Evolutionary conservation across 1,140 invertebrate genomes (phyloP).

Genomic region (Acromyrmex heyeri): DNA sequence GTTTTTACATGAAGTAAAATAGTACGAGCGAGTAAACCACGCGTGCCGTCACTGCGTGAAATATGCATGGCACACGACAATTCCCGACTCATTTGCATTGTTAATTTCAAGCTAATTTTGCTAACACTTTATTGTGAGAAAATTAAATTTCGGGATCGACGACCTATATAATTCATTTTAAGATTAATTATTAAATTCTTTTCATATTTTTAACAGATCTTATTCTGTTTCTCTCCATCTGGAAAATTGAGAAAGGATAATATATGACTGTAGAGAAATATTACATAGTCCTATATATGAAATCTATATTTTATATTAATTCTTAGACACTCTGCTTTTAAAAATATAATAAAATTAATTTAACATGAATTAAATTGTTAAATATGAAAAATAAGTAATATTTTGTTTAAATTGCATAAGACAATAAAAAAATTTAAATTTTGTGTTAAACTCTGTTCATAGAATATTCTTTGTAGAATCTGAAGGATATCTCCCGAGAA

Average conservation of each 20-base stretch:
- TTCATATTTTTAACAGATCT: background rate
- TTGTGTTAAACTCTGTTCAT: background rate
- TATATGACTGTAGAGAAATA: background rate
- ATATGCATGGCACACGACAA: conserved; percentile 46
- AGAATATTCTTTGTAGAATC: conserved; percentile 55
- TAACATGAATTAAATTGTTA: background rate
- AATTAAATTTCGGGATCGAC: background rate
- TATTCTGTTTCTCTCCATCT: background rate
- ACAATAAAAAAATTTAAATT: background rate
- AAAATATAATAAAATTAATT: background rate
- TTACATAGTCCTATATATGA: background rate
- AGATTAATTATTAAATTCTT: conserved; percentile 15
- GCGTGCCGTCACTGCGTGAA: conserved; percentile 29
- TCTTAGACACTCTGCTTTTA: background rate
- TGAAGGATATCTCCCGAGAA: conserved; percentile 4
- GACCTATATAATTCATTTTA: background rate
- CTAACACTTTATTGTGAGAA: background rate
- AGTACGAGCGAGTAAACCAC: conserved; percentile 53
- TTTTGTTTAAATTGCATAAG: background rate
- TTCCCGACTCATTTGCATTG: background rate
- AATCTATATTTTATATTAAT: conserved; percentile 2
- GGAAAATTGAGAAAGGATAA: background rate
- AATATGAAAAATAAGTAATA: background rate
- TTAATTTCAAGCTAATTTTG: conserved; percentile 39
- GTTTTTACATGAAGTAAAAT: conserved; percentile 52